Conservation (phyloP, 1,140 invertebrate genomes). For the Cyclina sinensis region DNA sequence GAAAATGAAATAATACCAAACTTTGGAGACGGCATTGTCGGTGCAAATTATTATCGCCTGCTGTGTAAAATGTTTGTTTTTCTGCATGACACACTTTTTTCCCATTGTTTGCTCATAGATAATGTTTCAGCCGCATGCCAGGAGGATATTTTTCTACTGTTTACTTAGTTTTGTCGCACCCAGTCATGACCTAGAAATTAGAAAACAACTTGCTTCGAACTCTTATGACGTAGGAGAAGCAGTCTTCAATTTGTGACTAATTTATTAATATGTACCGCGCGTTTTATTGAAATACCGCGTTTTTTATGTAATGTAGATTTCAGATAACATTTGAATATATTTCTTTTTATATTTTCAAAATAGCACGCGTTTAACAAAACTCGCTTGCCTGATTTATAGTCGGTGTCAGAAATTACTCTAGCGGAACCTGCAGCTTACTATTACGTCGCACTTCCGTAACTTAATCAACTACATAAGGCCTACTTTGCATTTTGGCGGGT, state of each 20-base stretch:
- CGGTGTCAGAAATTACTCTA: constrained; percentile 20
- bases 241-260: not conserved
- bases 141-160: not conserved
- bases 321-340: not conserved
- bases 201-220: too few relatives aligned
- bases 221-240: too few relatives aligned
- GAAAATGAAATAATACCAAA: too few relatives aligned
- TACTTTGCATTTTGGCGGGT: constrained; percentile 35
- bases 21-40: not conserved
- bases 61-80: not conserved
- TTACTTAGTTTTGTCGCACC: not conserved
- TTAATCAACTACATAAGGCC: not conserved
- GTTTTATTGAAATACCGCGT: not conserved
- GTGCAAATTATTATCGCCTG: not conserved
- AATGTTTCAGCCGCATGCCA: not conserved
- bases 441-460: not conserved
- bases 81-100: constrained; percentile 12
- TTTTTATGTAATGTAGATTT: too few relatives aligned
- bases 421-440: not conserved
- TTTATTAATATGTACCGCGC: not conserved
- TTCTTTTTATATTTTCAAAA: not conserved
- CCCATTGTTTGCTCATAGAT: not conserved
- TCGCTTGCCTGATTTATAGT: not conserved
- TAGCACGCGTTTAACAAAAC: not conserved
- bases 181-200: too few relatives aligned